Conservation (phyloP, 2,113 vertebrate genomes). For the Strigops habroptila region DNA sequence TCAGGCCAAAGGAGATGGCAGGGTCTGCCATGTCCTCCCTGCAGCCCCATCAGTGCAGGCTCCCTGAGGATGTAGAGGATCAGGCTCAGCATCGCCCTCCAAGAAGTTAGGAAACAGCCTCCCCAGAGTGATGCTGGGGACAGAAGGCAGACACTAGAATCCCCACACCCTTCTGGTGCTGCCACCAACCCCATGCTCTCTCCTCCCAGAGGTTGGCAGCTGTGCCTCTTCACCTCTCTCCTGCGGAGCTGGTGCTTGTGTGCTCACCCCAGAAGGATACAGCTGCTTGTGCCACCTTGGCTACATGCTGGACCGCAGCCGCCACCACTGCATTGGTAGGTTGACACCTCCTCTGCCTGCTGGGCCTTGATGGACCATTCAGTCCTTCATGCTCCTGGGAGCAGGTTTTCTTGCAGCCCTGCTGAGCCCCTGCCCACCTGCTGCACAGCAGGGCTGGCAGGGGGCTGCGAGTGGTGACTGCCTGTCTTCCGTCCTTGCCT, state of each 20-base stretch:
- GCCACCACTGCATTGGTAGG: conserved; percentile 81
- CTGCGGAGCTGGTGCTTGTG: conserved; percentile 84
- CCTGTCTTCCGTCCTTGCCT: neutral
- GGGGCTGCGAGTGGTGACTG: neutral
- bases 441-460: neutral
- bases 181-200: neutral
- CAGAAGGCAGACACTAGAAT: neutral
- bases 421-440: neutral
- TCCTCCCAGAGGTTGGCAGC: conserved; percentile 17
- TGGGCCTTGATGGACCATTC: rapidly evolving
- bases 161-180: neutral
- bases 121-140: rapidly evolving
- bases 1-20: neutral
- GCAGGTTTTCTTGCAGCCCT: neutral
- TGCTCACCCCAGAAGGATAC: conserved; percentile 79
- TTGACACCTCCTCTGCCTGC: neutral
- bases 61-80: neutral
- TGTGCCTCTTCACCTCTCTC: conserved; percentile 75
- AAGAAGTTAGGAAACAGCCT: neutral
- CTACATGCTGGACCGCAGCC: conserved; percentile 75
- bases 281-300: conserved; percentile 86
- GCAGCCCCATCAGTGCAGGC: neutral
- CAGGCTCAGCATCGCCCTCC: neutral
- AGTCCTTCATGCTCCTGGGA: neutral
- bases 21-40: neutral